These are phyloP conservation scores for Xylocopa sonorina DNA, from an alignment of 1,140 invertebrate genomes.

Conservation along the genomic window DNA sequence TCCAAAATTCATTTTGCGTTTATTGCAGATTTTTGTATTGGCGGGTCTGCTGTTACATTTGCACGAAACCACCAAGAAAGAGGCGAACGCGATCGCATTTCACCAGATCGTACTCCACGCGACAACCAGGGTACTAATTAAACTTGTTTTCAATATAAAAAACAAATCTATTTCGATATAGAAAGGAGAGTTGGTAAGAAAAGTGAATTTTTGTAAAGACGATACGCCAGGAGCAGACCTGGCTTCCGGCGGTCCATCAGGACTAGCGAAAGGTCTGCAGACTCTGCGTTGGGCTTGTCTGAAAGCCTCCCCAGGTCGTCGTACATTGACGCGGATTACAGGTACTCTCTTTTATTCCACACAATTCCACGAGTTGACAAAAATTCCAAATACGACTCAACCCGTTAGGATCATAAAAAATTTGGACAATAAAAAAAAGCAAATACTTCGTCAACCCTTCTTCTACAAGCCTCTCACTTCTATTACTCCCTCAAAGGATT, in stretches of 20 bases:
- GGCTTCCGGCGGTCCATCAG: constrained; percentile 85
- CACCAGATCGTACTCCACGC: constrained; percentile 72
- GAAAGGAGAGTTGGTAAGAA: neutral
- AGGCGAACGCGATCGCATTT: constrained; percentile 77
- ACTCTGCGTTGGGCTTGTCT: constrained; percentile 82
- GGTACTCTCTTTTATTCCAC: too few relatives aligned
- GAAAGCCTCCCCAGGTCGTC: constrained; percentile 83
- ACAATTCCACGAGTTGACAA: too few relatives aligned
- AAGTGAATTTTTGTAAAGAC: constrained; percentile 60
- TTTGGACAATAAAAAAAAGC: too few relatives aligned
- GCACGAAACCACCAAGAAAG: constrained; percentile 89
- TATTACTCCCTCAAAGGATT: too few relatives aligned
- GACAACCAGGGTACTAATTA: constrained; percentile 74
- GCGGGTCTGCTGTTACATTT: constrained; percentile 94
- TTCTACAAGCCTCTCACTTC: too few relatives aligned
- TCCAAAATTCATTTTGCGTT: neutral
- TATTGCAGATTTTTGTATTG: constrained; percentile 92
- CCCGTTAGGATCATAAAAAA: too few relatives aligned
- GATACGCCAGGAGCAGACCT: constrained; percentile 77
- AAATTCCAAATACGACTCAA: too few relatives aligned
- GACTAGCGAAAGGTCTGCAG: constrained; percentile 87
- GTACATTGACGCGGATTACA: constrained; percentile 84
- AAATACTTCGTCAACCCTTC: too few relatives aligned
- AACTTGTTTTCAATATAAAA: too few relatives aligned
- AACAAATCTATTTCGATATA: too few relatives aligned